phyloP scores from a whole-genome alignment of 1,140 invertebrate genomes.

The Drosophila aff. region DNA sequence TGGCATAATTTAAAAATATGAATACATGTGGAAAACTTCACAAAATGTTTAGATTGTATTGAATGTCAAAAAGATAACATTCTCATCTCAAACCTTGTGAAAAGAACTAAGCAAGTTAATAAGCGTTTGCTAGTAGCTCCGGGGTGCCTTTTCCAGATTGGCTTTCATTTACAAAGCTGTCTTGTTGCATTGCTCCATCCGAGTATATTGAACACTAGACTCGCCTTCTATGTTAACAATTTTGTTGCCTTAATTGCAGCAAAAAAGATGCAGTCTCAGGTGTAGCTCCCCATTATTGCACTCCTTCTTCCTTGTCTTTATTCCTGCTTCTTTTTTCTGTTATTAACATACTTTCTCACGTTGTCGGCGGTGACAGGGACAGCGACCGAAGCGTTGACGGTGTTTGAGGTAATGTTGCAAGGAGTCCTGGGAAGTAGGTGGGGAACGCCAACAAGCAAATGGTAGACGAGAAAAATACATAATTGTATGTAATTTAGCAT shows the following conservation, averaged over 20 bases:
- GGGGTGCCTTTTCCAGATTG: background rate
- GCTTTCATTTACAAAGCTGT: background rate
- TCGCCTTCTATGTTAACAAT: background rate
- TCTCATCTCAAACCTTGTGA: background rate
- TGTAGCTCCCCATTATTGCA: conserved; percentile 13
- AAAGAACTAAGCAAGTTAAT: background rate
- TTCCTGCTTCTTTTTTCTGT: conserved; percentile 11
- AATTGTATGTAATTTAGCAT: conserved; percentile 83
- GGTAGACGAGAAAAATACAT: conserved; percentile 67
- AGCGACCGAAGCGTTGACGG: conserved; percentile 41
- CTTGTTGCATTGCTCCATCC: background rate
- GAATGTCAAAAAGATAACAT: no score
- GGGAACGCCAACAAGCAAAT: conserved; percentile 35
- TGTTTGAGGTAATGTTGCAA: conserved; percentile 41
- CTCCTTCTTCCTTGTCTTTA: conserved; percentile 3
- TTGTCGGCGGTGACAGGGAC: conserved; percentile 21
- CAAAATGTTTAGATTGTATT: no score
- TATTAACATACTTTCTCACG: conserved; percentile 39
- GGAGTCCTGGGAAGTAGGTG: conserved; percentile 8
- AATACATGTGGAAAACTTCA: no score
- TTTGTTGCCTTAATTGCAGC: conserved; percentile 22
- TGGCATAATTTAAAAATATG: no score
- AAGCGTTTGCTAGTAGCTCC: background rate
- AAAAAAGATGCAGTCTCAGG: conserved; percentile 29
- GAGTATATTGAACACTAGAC: background rate